Conservation (phyloP, 2,797 vertebrate genomes). For the Danionella dracula region DNA sequence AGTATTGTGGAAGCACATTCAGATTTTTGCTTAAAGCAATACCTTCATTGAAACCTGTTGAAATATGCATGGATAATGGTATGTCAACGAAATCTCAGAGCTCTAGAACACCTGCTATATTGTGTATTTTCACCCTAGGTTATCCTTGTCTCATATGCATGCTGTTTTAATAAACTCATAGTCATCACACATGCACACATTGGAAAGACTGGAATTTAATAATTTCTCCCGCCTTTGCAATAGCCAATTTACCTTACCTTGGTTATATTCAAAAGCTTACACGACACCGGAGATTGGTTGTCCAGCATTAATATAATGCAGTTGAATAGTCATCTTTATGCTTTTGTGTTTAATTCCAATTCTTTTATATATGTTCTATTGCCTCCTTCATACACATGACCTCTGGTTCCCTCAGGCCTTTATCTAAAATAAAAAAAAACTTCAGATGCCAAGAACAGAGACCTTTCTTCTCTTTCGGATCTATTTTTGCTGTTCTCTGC, state of each 20-base stretch:
- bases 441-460: neutral
- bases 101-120: neutral
- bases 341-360: neutral
- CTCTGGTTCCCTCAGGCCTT: neutral
- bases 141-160: neutral
- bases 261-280: neutral
- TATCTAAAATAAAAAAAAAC: neutral
- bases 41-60: neutral
- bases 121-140: neutral
- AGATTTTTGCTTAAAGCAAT: too few relatives aligned
- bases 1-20: too few relatives aligned
- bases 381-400: conserved; percentile 5
- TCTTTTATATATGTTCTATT: neutral
- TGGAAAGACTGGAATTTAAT: neutral
- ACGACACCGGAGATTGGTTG: neutral
- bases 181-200: conserved; percentile 2
- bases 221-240: neutral
- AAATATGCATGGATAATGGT: neutral
- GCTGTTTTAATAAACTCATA: neutral
- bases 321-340: neutral
- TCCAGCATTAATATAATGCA: too few relatives aligned
- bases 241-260: conserved; percentile 6
- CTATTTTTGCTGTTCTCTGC: conserved; percentile 7
- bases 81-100: neutral
- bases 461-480: neutral